Evolutionary conservation across 2,797 vertebrate genomes (phyloP).

Genomic region (Telmatherina bonti): DNA sequence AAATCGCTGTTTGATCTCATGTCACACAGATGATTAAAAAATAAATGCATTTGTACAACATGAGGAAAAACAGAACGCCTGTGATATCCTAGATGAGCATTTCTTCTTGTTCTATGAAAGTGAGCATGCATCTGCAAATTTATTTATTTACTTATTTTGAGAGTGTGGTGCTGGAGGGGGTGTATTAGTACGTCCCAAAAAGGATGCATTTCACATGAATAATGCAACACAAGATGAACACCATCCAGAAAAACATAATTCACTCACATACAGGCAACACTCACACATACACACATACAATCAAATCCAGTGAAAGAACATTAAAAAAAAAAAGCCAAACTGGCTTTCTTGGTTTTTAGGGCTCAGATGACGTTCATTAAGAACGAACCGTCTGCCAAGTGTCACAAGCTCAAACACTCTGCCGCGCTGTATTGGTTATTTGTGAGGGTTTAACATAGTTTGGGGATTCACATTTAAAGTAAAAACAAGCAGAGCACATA

Average conservation of each 20-base stretch:
- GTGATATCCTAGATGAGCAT: not conserved
- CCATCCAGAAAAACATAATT: constrained; percentile 8
- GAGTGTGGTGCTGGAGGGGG: constrained; percentile 8
- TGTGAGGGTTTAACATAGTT: constrained; percentile 33
- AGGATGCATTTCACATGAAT: constrained; percentile 53
- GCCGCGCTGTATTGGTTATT: constrained; percentile 32
- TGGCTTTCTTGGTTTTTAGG: constrained; percentile 3
- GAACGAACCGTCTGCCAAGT: constrained; percentile 7
- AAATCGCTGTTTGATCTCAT: too few species aligned
- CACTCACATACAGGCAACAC: constrained; percentile 17
- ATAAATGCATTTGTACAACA: not conserved
- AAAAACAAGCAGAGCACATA: not conserved
- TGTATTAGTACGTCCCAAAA: constrained; percentile 29
- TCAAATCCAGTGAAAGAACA: constrained; percentile 3
- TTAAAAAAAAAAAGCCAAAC: not conserved
- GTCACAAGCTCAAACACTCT: constrained; percentile 9
- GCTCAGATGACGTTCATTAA: constrained; percentile 2
- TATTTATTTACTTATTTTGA: not conserved
- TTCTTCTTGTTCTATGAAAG: not conserved
- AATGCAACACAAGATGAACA: constrained; percentile 44
- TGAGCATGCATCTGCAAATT: not conserved
- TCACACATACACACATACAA: constrained; percentile 6
- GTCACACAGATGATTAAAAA: not conserved
- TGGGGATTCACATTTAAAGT: constrained; percentile 14
- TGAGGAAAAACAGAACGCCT: not conserved